A percentile compares a stretch with the other conserved stretches of the same genome.
Conservation (phyloP, 35 echinoderm and acorn worm genomes). For the Ptychodera flava region DNA sequence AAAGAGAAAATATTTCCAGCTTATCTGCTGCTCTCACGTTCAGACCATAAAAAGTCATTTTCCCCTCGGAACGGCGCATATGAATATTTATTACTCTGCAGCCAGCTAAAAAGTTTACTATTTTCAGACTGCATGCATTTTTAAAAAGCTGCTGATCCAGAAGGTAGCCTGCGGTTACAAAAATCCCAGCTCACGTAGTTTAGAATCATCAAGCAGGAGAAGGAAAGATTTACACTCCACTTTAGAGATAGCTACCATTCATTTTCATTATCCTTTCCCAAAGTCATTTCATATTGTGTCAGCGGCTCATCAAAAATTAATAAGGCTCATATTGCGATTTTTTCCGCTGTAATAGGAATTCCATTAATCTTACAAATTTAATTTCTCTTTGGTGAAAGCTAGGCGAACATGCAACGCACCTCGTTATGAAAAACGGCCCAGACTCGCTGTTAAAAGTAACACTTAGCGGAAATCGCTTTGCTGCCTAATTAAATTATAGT, state of each 20-base stretch:
- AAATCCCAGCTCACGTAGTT: too few species aligned
- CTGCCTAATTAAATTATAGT: background rate
- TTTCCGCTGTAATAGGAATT: background rate
- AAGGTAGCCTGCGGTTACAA: too few species aligned
- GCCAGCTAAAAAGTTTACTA: too few species aligned
- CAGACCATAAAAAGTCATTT: too few species aligned
- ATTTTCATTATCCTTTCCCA: background rate
- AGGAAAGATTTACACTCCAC: background rate
- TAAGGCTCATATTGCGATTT: background rate
- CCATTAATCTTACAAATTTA: background rate
- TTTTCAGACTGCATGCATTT: too few species aligned
- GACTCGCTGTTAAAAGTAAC: background rate
- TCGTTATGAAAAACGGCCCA: background rate
- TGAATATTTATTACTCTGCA: too few species aligned
- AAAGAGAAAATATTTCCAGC: too few species aligned
- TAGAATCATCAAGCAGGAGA: too few species aligned
- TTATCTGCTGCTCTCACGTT: too few species aligned
- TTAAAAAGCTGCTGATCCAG: too few species aligned
- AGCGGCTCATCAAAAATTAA: background rate
- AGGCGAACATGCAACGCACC: background rate
- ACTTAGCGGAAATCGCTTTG: background rate
- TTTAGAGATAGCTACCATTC: background rate
- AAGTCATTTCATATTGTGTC: background rate
- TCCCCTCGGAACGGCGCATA: too few species aligned
- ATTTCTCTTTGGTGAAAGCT: background rate